Base-by-base conservation (phyloP, 2,113 vertebrate genomes). In the Phocoena sinus region DNA sequence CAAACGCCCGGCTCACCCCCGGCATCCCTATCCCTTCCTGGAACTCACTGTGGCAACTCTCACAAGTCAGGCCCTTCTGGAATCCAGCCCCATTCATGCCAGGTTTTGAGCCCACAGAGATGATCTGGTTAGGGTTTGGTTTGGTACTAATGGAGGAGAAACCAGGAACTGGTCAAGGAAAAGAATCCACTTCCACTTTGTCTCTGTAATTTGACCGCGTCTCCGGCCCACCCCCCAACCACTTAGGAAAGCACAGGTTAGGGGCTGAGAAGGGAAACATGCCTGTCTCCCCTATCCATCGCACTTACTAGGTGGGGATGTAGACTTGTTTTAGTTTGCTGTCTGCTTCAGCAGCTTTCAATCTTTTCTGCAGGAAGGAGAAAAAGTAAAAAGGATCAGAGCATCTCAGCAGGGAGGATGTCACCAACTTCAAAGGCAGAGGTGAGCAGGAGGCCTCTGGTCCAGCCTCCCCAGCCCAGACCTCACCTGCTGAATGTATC, bases 241-340 rank as follows among this genome's bases (percentile, higher is more conserved):
- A 41, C 84, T 38, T 25, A 95, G 82, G 20, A 63, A 86, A 65
- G 76, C 73, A 81, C 13, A 85, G 20, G 14, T 0, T 21, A 20
- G 20, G 8, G 41, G 23, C 26, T 38, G n/a, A 23, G 14, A 81
- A 77, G 56, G 36, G 23, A 86, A 67, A 58, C 3, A 3, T 2
- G 9, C 12, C 38, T 2, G 15, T 18, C 41, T 25, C 74, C 41
- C 56, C 23, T 18, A 13, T n/a, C 89, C 47, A 41, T 17, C 63
- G 53, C 62, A 99, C 99, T 99, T 98, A 99, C 99, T 99, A 99
- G 85, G 99, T 99, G 91, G 99, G 99, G 98, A 99, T 99, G 98
- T 99, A 99, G 93, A 99, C 99, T 97, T 99, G 99, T 93, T 99
- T 99, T 96, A 99, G 98, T 97, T 99, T 99, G 98, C 99, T 99